Percentiles rank a stretch among this genome's conserved stretches.
Evolutionary conservation across 1,140 invertebrate species (phyloP).

Genomic region (Lordiphosa stackelbergi): DNA sequence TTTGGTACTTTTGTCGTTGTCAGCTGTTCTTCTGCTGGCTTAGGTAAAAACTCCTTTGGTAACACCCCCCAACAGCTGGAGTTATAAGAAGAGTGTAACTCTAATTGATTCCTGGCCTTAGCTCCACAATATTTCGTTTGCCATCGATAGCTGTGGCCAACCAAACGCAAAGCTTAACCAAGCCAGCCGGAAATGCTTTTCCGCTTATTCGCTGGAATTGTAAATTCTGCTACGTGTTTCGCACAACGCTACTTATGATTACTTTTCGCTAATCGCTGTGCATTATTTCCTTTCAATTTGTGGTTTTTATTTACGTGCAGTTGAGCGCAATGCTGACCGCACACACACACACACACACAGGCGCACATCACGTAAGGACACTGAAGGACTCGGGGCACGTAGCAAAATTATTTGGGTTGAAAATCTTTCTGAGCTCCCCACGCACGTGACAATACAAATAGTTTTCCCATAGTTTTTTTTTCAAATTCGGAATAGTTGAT

Average conservation of each 20-base stretch:
- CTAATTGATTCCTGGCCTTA: no score
- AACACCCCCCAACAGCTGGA: no score
- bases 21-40: no score
- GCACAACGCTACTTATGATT: conserved; percentile 59
- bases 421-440: conserved; percentile 55
- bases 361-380: conserved; percentile 15
- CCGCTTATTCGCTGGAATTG: conserved; percentile 23
- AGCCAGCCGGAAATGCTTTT: not conserved
- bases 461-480: conserved; percentile 49
- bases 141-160: no score
- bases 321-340: conserved; percentile 52
- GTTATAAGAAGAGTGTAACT: no score
- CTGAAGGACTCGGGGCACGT: conserved; percentile 45
- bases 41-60: no score
- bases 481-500: conserved; percentile 26
- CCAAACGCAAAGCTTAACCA: no score
- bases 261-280: conserved; percentile 71
- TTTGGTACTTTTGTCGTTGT: no score
- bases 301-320: conserved; percentile 64
- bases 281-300: conserved; percentile 75
- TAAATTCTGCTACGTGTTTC: conserved; percentile 49
- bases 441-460: conserved; percentile 70
- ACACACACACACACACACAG: conserved; percentile 19
- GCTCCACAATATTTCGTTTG: no score
- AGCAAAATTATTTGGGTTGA: conserved; percentile 59